Conservation (phyloP, 2,888 invertebrate species). For the Stegana nigrithorax region DNA sequence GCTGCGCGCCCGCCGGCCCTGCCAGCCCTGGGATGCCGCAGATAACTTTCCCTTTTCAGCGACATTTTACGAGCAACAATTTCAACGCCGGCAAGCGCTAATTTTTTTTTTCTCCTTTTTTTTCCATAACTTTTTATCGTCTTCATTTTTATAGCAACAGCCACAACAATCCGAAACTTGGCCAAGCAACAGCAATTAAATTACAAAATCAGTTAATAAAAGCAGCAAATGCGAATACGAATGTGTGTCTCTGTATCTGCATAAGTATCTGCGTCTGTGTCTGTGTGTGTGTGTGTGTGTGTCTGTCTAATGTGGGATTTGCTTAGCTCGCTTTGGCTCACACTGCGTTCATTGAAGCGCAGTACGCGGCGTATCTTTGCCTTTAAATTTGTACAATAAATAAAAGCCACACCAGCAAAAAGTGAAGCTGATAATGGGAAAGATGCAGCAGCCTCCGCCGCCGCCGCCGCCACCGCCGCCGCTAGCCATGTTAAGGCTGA, state of each 20-base stretch:
- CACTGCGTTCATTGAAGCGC: no score
- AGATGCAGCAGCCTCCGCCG: no score
- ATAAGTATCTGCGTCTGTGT: no score
- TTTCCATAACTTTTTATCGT: background rate
- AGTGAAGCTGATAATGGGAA: background rate
- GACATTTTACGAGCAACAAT: slow-evolving; percentile 47
- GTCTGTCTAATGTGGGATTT: no score
- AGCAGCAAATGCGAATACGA: slow-evolving; percentile 13
- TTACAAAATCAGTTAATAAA: slow-evolving; percentile 58
- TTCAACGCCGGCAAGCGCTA: slow-evolving; percentile 27
- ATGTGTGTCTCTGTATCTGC: no score
- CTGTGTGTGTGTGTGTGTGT: no score
- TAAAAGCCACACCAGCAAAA: slow-evolving; percentile 5
- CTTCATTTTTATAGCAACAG: background rate
- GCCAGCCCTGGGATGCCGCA: slow-evolving; percentile 20
- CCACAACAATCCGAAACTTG: background rate
- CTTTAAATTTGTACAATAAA: no score
- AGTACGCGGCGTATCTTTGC: no score
- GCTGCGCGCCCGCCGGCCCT: slow-evolving; percentile 6
- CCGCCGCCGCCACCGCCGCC: no score
- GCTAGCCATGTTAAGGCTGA: no score
- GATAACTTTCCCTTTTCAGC: slow-evolving; percentile 61
- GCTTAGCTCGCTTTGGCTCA: no score
- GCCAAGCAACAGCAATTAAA: slow-evolving; percentile 45
- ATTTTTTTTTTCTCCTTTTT: slow-evolving; percentile 28